Evolutionary conservation across 2,113 vertebrate genomes (phyloP), one percentile per base, ranked within the genome.

Genomic region (Agapornis roseicollis): DNA sequence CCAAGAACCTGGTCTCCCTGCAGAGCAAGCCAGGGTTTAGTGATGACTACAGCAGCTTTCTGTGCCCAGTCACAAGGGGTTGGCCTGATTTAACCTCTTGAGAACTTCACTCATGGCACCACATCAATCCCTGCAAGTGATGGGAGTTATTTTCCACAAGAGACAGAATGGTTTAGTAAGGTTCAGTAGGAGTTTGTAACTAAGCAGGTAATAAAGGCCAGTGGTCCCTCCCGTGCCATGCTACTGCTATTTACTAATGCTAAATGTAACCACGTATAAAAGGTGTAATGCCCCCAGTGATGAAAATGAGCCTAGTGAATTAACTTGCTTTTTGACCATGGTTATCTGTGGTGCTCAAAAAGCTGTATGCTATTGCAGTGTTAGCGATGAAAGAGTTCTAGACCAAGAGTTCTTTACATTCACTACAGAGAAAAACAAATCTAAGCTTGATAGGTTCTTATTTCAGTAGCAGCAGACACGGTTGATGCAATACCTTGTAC

Each of bases 201-300:
- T 68, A 44, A 25, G 20, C 31, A 60, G 14, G 17, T 84, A 60
- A 79, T 84, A 25, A 78, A 93, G 65, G 58, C 73, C 66, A 10
- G 80, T 35, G 56, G 35, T 80, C 15, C 69, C 44, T 92, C 70
- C 78, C n/a, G 37, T 2, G 7, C 83, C 47, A 52, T 56, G 50
- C 46, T 76, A 8, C 78, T 72, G 65, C 87, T 88, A 22, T 80
- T 94, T 92, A 69, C 47, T 72, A 55, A 37, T 33, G 66, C 89
- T 95, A 89, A 94, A 95, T 94, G 92, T 92, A 89, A 37, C 60
- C 41, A 37, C 37, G 3, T 46, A 64, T 52, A 71, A 69, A 86
- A 94, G 33, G 52, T 79, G 56, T 55, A 76, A 76, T 79, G 73
- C 29, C 27, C 79, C 52, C 3, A 9, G 35, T 74, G 86, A 61